phyloP scores from a whole-genome alignment of 2,113 vertebrate species.

The Balaeniceps rex region DNA sequence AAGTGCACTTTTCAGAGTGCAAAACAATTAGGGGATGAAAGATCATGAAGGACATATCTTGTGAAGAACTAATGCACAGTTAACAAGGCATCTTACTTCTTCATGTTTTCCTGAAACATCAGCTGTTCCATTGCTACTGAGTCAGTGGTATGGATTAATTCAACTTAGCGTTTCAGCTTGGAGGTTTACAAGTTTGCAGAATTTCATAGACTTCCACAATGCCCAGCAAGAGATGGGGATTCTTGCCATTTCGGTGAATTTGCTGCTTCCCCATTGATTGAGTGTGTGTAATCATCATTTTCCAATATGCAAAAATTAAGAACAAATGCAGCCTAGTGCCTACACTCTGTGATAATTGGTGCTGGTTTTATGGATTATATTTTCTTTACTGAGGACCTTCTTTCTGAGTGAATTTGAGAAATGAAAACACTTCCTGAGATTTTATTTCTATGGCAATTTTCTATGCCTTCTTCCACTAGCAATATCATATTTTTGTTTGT shows the following conservation, averaged over 20 bases:
- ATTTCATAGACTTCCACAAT: background rate
- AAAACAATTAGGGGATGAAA: background rate
- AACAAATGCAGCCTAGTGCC: background rate
- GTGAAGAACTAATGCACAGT: background rate
- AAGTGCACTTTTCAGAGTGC: background rate
- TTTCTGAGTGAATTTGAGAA: conserved; percentile 20
- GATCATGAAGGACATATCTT: background rate
- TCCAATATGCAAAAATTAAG: background rate
- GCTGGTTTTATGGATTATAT: background rate
- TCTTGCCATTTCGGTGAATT: background rate
- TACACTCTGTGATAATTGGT: background rate
- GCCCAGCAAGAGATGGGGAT: background rate
- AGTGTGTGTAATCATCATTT: background rate
- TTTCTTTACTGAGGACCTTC: conserved; percentile 29
- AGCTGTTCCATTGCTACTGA: background rate
- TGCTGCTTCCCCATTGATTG: accelerated
- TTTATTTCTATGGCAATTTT: conserved; percentile 19
- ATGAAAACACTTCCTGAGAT: conserved; percentile 32
- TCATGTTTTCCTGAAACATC: background rate
- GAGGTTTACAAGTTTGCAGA: background rate
- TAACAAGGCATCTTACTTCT: background rate
- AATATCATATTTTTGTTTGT: background rate
- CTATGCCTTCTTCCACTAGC: background rate
- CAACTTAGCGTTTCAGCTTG: background rate
- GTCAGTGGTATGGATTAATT: background rate